Conservation (phyloP, 2,888 invertebrate species). For the Tetrapedia diversipes region DNA sequence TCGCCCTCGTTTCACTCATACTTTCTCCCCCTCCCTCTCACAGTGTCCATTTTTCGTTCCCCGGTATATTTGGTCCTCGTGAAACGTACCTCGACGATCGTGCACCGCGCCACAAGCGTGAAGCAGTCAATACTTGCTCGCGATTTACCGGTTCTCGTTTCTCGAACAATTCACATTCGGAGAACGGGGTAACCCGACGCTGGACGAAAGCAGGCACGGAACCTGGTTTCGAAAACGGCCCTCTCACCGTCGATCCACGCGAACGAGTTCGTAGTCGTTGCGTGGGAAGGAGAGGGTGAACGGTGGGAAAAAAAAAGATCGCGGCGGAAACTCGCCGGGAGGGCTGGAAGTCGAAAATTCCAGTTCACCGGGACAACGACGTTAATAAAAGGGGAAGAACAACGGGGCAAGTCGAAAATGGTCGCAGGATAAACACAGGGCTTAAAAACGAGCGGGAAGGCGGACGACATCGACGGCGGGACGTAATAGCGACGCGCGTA, state of each 20-base stretch:
- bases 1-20: constrained; percentile 13
- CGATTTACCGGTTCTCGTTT: constrained; percentile 28
- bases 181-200: constrained; percentile 39
- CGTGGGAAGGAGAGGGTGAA: too few relatives aligned
- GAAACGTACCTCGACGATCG: constrained; percentile 4
- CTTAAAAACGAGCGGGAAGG: constrained; percentile 42
- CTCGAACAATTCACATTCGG: constrained; percentile 33
- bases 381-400: constrained; percentile 6
- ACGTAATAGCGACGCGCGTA: constrained; percentile 67
- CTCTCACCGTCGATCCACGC: constrained; percentile 3
- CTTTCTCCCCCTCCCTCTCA: constrained; percentile 7
- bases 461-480: constrained; percentile 43
- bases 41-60: background rate
- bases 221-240: constrained; percentile 25
- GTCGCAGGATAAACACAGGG: constrained; percentile 58
- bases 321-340: too few relatives aligned
- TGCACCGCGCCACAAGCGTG: too few relatives aligned
- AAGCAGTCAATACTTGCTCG: too few relatives aligned
- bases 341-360: background rate
- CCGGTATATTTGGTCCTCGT: background rate
- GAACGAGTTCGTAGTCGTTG: too few relatives aligned
- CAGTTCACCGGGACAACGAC: background rate
- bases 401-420: background rate
- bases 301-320: background rate
- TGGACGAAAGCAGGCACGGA: constrained; percentile 3